Evolutionary conservation across 2,888 invertebrate species (phyloP).

Genomic region (Oxyteleia sp.): DNA sequence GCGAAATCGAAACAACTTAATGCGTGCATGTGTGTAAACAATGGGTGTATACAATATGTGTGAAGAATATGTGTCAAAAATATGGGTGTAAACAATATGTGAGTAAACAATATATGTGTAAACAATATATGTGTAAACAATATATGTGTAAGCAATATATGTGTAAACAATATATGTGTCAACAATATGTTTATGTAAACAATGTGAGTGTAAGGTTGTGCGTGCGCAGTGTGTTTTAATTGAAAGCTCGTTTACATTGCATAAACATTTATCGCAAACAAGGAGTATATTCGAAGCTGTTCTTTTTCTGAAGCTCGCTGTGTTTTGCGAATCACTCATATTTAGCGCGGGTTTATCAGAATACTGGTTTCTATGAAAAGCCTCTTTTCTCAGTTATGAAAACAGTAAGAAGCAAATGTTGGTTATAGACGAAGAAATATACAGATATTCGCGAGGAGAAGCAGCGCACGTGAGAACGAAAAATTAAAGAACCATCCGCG

Average conservation of each 20-base stretch:
- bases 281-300: slow-evolving; percentile 43
- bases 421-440: slow-evolving; percentile 20
- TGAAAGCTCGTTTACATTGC: slow-evolving; percentile 43
- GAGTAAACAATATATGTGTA: too few relatives aligned
- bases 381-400: slow-evolving; percentile 45
- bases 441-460: slow-evolving; percentile 15
- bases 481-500: slow-evolving; percentile 20
- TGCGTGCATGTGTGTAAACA: too few relatives aligned
- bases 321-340: slow-evolving; percentile 45
- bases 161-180: too few relatives aligned
- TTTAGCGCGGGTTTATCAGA: slow-evolving; percentile 38
- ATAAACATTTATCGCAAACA: slow-evolving; percentile 47
- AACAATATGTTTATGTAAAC: too few relatives aligned
- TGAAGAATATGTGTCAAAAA: too few relatives aligned
- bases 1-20: slow-evolving; percentile 21
- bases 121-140: too few relatives aligned
- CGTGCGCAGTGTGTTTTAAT: slow-evolving; percentile 28
- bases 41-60: too few relatives aligned
- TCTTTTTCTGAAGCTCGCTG: slow-evolving; percentile 28
- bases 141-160: too few relatives aligned
- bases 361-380: slow-evolving; percentile 52
- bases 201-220: neutral
- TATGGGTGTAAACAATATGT: too few relatives aligned
- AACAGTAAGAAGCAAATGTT: slow-evolving; percentile 51
- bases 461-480: slow-evolving; percentile 4